These are phyloP conservation scores for Chymomyza fuscimana DNA, from an alignment of 2,888 invertebrate species.

Conservation along the genomic window DNA sequence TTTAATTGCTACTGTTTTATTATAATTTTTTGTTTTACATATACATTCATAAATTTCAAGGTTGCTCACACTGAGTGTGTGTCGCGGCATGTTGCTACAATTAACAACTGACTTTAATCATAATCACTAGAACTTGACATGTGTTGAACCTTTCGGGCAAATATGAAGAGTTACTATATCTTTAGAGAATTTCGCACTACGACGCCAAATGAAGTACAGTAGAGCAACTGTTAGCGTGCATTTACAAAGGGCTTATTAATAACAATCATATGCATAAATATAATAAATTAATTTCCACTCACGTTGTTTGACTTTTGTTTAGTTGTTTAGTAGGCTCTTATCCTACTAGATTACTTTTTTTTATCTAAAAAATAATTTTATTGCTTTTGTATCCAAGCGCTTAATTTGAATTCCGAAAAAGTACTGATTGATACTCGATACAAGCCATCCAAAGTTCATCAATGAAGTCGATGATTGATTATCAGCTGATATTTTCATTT, in stretches of 20 bases:
- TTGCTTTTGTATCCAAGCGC: neutral
- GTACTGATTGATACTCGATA: neutral
- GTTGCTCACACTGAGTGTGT: neutral
- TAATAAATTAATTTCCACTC: neutral
- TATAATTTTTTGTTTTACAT: neutral
- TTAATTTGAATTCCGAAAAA: neutral
- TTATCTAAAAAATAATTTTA: neutral
- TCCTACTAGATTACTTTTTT: neutral
- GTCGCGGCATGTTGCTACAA: slow-evolving; percentile 17
- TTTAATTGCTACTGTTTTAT: neutral
- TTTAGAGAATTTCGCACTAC: slow-evolving; percentile 23
- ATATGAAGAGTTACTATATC: slow-evolving; percentile 18
- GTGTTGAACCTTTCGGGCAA: slow-evolving; percentile 26
- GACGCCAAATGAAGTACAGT: slow-evolving; percentile 22
- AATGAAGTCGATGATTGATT: neutral
- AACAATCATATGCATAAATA: neutral
- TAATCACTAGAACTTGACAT: slow-evolving; percentile 29
- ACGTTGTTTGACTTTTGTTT: neutral
- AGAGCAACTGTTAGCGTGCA: neutral
- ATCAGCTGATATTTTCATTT: neutral
- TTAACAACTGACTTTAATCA: neutral
- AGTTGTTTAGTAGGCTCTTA: neutral
- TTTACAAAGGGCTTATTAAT: neutral
- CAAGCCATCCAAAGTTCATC: neutral
- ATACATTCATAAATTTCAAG: neutral